A percentile compares a stretch with the other conserved stretches of the same genome.
These are phyloP conservation scores for Gymnocheta viridis DNA, from an alignment of 2,888 invertebrate genomes.

Conservation along the genomic window DNA sequence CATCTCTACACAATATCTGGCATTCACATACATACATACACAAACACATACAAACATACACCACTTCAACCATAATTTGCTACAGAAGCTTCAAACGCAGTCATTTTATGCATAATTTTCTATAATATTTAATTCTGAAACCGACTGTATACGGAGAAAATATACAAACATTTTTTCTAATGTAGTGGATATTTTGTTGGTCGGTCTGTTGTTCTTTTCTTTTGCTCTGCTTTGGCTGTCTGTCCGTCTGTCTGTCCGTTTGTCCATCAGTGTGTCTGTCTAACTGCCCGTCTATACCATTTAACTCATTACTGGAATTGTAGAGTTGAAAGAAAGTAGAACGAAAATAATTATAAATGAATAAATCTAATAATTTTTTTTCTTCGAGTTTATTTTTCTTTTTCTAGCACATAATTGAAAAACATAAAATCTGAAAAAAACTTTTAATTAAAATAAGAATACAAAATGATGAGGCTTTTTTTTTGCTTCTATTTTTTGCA, in stretches of 20 bases:
- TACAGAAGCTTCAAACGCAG: conserved; percentile 16
- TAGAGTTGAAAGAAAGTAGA: conserved; percentile 27
- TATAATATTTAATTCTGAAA: conserved; percentile 27
- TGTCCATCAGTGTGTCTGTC: neutral
- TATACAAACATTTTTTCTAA: neutral
- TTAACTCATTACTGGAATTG: conserved; percentile 54
- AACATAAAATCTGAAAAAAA: conserved; percentile 9
- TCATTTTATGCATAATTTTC: conserved; percentile 42
- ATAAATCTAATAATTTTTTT: conserved; percentile 37
- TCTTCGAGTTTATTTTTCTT: neutral
- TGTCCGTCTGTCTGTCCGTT: neutral
- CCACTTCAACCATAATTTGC: conserved; percentile 11
- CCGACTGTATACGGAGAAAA: neutral
- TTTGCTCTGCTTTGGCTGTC: neutral
- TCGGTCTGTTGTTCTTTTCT: neutral
- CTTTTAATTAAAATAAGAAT: conserved; percentile 48
- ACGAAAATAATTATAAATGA: conserved; percentile 49
- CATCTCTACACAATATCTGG: conserved; percentile 1
- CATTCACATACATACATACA: neutral
- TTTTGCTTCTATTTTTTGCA: neutral
- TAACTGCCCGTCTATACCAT: conserved; percentile 18
- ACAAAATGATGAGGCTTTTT: neutral
- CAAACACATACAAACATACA: neutral
- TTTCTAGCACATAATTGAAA: conserved; percentile 15
- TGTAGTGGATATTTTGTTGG: neutral